phyloP scores from a whole-genome alignment of 1,140 invertebrate species.

The Leptinotarsa texana region DNA sequence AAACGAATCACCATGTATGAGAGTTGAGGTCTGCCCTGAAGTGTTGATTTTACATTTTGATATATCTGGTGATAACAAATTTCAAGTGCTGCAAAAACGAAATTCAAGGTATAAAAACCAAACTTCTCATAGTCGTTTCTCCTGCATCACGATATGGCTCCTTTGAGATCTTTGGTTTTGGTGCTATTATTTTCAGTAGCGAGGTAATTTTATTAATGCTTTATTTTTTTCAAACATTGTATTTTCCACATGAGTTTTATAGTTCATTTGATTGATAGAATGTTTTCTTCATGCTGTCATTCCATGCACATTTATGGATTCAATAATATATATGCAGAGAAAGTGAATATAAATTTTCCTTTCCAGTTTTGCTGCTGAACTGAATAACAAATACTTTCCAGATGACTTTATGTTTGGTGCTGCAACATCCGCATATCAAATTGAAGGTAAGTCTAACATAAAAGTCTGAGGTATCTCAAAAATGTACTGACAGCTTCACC shows the following conservation, averaged over 20 bases:
- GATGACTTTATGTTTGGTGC: constrained; percentile 61
- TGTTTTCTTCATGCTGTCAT: too few species aligned
- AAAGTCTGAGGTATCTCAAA: too few species aligned
- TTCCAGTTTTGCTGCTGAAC: not conserved
- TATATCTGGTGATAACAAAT: not conserved
- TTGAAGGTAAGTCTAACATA: constrained; percentile 57
- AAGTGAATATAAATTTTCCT: not conserved
- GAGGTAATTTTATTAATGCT: not conserved
- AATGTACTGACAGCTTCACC: too few species aligned
- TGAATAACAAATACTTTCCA: constrained; percentile 45
- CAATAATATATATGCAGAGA: too few species aligned
- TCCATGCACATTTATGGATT: too few species aligned
- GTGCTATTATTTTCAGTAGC: not conserved
- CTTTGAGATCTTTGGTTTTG: not conserved
- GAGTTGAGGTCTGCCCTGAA: too few species aligned
- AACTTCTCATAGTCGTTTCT: not conserved
- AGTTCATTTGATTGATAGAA: too few species aligned
- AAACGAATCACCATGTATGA: too few species aligned
- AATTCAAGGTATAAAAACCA: too few species aligned
- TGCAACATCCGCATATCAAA: constrained; percentile 61
- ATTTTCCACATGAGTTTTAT: too few species aligned
- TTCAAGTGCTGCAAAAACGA: not conserved
- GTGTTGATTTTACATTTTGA: too few species aligned
- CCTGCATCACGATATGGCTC: not conserved
- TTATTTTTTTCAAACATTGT: not conserved